Conservation (phyloP, 2,113 vertebrate genomes). For the Scalopus aquaticus region DNA sequence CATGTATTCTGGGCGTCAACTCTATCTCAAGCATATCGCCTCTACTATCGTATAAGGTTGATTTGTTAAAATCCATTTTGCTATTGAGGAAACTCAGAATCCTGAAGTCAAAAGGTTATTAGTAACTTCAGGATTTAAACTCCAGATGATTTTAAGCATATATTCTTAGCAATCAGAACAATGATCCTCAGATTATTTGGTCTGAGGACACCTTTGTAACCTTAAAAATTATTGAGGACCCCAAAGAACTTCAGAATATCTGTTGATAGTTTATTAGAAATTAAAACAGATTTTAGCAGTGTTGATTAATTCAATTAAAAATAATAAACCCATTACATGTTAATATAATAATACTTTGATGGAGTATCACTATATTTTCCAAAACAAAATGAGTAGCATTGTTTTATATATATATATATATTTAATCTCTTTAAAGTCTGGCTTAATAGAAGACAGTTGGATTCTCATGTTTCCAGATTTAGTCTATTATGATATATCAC, state of each 20-base stretch:
- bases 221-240: not conserved
- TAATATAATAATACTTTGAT: not conserved
- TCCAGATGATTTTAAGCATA: not conserved
- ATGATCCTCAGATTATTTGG: not conserved
- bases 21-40: not conserved
- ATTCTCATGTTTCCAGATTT: not conserved
- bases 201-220: not conserved
- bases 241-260: not conserved
- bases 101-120: not conserved
- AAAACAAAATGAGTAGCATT: not conserved
- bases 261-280: not conserved
- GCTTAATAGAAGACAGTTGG: not conserved
- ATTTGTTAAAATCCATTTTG: not conserved
- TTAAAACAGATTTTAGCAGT: not conserved
- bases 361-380: not conserved
- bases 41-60: not conserved
- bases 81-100: not conserved
- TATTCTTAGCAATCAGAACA: too few species aligned
- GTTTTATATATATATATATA: not conserved
- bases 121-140: not conserved
- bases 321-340: not conserved
- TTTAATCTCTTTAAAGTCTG: not conserved
- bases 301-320: not conserved
- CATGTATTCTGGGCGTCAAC: not conserved
- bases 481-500: not conserved